Base-by-base conservation (phyloP, 2,888 invertebrate species). In the Clusia tigrina region DNA sequence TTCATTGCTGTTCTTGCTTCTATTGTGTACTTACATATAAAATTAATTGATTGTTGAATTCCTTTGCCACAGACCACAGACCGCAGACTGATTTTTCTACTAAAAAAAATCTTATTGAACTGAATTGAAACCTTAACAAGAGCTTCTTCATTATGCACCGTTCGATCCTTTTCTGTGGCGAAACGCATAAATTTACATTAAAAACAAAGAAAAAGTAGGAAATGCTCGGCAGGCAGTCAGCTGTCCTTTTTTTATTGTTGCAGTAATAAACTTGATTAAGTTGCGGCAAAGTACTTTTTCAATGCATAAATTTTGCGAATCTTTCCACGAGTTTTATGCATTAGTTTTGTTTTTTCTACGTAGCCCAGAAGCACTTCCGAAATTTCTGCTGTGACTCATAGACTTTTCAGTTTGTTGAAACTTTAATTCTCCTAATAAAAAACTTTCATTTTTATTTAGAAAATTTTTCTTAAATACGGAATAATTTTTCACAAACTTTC, bases 261-360 rank as follows among this genome's bases (percentile, higher is more conserved):
- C 64, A 59, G 74, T 71, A 75, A 78, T 79, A 79, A 79, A 78
- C 75, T 77, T 79, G 78, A 78, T 79, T 78, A 77, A 78, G 76
- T n/a, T 76, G 73, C 74, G 71, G 69, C 67, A 73, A 69, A 70
- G 71, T 69, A 68, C 64, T 67, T 68, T 69, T 71, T 70, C 71
- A 68, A 73, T 72, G 74, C 69, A 77, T 77, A 77, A 77, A 77
- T 76, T 77, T 73, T 60, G 67, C 67, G 67, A 26, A 60, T 62
- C 23, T 26, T 37, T 56, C 23, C 24, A n/a, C 1, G 15, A 15
- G 10, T 15, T 48, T 22, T 54, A 58, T 62, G 62, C 58, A 62
- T 58, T 58, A 32, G 32, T 32, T 32, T 32, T 32, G 12, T 32
- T 9, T 32, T 9, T 32, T 32, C 32, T 9, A 9, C 32, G 5